phyloP scores from a whole-genome alignment of 2,113 vertebrate species.

The Chlorodrepanis virens region DNA sequence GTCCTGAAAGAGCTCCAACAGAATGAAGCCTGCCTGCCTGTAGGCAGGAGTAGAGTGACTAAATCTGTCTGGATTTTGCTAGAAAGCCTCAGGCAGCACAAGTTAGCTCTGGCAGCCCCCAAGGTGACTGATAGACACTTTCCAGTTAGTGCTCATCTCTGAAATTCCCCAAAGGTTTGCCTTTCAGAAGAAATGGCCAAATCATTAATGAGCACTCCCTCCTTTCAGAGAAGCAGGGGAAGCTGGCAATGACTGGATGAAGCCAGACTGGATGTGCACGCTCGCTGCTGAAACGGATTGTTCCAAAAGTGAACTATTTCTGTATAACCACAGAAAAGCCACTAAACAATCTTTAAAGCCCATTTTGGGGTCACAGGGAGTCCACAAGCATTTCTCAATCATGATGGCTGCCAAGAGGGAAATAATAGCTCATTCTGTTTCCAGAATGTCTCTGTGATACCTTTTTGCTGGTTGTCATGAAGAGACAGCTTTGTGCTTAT shows the following conservation, averaged over 20 bases:
- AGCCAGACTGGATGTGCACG: not conserved
- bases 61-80: not conserved
- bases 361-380: not conserved
- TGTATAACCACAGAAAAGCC: not conserved
- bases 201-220: not conserved
- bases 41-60: not conserved
- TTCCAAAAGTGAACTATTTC: not conserved
- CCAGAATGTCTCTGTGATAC: not conserved
- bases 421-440: not conserved
- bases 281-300: not conserved
- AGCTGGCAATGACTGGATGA: not conserved
- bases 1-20: not conserved
- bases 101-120: not conserved
- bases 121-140: not conserved
- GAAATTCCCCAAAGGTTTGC: not conserved
- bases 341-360: not conserved
- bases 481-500: not conserved
- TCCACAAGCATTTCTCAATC: not conserved
- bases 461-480: not conserved
- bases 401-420: not conserved
- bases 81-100: fast-evolving
- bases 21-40: not conserved
- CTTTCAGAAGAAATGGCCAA: not conserved
- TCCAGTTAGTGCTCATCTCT: not conserved
- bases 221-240: not conserved